These are phyloP conservation scores for Cervus canadensis DNA, from an alignment of 2,113 vertebrate genomes.

Conservation along the genomic window DNA sequence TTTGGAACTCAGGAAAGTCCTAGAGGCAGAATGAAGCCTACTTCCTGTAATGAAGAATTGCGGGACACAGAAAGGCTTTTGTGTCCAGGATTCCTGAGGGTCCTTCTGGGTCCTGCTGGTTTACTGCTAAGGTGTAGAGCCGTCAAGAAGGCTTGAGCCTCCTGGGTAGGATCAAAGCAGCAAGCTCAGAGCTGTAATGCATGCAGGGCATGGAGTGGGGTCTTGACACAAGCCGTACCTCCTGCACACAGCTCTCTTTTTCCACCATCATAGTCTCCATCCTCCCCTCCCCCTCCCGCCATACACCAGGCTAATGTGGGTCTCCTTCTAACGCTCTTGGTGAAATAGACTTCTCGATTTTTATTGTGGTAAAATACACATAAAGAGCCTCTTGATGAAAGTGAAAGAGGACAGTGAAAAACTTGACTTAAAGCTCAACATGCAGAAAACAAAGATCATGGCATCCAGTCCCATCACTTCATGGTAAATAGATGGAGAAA, in stretches of 20 bases:
- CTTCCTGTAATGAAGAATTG: neutral
- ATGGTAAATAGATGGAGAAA: neutral
- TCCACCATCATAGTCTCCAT: neutral
- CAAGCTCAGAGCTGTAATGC: neutral
- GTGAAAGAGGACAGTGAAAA: neutral
- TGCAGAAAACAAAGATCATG: neutral
- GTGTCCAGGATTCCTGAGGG: neutral
- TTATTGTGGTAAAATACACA: neutral
- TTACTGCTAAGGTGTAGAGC: rapidly evolving
- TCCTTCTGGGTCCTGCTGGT: neutral
- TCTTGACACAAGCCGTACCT: neutral
- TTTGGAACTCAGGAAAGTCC: neutral
- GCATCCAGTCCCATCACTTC: neutral
- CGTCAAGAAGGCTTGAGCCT: neutral
- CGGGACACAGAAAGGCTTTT: neutral
- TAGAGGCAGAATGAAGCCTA: neutral
- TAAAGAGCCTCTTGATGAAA: neutral
- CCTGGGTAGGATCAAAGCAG: neutral
- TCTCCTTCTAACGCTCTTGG: neutral
- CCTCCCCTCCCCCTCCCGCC: neutral
- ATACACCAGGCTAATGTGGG: rapidly evolving
- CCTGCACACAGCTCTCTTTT: neutral
- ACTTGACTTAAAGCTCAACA: neutral
- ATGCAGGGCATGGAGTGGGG: too few relatives aligned
- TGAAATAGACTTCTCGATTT: neutral